Percentiles rank a stretch among this genome's conserved stretches.
These are phyloP conservation scores for Montipora capitata DNA, from an alignment of 92 coral and sea anemone genomes.

Conservation along the genomic window DNA sequence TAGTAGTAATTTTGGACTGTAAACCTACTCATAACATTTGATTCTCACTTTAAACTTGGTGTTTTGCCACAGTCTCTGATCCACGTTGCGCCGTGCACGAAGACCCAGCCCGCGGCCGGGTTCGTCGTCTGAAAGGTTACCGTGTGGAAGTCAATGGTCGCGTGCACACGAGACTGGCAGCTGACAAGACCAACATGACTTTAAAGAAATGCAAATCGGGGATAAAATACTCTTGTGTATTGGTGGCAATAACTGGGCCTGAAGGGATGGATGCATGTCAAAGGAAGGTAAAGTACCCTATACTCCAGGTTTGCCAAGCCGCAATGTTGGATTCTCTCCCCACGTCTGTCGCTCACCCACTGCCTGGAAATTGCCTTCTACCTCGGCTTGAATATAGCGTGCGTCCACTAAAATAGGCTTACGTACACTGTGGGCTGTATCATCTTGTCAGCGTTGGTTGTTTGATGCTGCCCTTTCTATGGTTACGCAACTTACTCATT, in stretches of 20 bases:
- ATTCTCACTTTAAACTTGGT: too few relatives aligned
- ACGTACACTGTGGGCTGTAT: too few relatives aligned
- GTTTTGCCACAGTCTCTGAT: conserved; percentile 12
- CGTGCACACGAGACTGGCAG: conserved; percentile 64
- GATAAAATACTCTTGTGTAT: conserved; percentile 84
- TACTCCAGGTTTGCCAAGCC: not conserved
- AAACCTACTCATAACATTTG: too few relatives aligned
- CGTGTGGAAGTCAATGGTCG: conserved; percentile 87
- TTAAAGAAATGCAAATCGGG: conserved; percentile 86
- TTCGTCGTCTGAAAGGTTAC: conserved; percentile 76
- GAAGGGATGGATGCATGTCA: conserved; percentile 27
- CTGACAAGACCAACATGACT: conserved; percentile 63
- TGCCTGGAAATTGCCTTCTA: too few relatives aligned
- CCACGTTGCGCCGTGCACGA: not conserved
- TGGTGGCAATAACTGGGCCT: conserved; percentile 66
- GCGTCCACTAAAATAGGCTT: too few relatives aligned
- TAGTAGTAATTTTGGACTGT: too few relatives aligned
- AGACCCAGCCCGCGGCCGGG: conserved; percentile 68
- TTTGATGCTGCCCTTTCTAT: too few relatives aligned
- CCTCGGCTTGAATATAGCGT: too few relatives aligned
- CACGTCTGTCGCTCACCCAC: too few relatives aligned
- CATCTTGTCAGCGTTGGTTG: too few relatives aligned
- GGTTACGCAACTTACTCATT: too few relatives aligned
- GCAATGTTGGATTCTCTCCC: too few relatives aligned
- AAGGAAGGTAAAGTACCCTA: not conserved